Base-by-base conservation (phyloP, 2,888 invertebrate species). In the Toxonevra muliebris region DNA sequence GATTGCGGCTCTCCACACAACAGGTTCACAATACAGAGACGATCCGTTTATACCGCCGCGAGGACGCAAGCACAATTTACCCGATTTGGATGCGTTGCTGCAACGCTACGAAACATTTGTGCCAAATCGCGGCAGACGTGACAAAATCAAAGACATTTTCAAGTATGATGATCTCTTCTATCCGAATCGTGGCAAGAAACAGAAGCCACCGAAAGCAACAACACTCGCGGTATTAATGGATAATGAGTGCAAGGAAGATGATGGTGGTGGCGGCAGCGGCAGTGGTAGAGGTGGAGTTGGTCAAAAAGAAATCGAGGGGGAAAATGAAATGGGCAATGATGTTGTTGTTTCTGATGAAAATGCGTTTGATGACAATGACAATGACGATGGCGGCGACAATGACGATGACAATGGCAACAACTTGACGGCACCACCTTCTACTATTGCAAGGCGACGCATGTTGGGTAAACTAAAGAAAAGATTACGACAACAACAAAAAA, bases 151-250 rank as follows among this genome's bases (percentile, higher is more conserved):
- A 77, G 84, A 84, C 76, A 77, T 84, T 65, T 83, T 84, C 70
- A 84, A 84, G 77, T 80, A 84, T 74, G 82, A 84, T 72, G 85
- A 85, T 79, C 77, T 84, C 68, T 84, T 84, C 76, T 82, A 79
- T 76, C 84, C 85, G 66, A 81, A 83, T 77, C 83, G 84, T 60
- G 85, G 84, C 69, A 85, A 83, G 72, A 82, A 82, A 72, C 72
- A 71, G 69, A 71, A 77, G 67, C 69, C 65, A 30, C 43, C 48
- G 48, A 65, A 9, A 53, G 19, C 65, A 30, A 15, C 61, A 42
- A 50, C 13, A 8, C 3, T 55, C 57, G 40, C 53, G 19, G 53
- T 19, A 50, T 30, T 42, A 42, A 30, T 30, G 30, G 30, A 30
- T 30, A 30, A n/a, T 19, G 17, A 43, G 30, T 30, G 30, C 30